Evolutionary conservation across 2,113 vertebrate species (phyloP).

Genomic region (Alethe castanea): DNA sequence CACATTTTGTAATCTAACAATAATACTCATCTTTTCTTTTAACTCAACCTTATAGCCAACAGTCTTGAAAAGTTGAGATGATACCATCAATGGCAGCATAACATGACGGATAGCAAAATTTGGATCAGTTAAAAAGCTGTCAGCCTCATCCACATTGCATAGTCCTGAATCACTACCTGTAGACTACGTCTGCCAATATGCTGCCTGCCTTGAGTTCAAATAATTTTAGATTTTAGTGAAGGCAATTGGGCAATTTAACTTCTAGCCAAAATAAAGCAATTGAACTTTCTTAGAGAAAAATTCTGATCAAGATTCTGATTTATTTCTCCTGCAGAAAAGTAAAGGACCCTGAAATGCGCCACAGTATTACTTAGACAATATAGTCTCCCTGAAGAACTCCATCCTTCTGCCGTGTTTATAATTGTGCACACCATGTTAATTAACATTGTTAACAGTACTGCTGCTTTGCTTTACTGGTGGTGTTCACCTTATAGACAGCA

Average conservation of each 20-base stretch:
- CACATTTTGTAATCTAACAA: not conserved
- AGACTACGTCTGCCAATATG: not conserved
- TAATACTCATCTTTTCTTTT: not conserved
- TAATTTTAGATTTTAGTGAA: not conserved
- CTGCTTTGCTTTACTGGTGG: not conserved
- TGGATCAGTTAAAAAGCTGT: not conserved
- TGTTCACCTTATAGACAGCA: not conserved
- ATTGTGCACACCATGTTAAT: not conserved
- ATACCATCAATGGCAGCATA: not conserved
- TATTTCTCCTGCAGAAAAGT: not conserved
- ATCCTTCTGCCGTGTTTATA: not conserved
- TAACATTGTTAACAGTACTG: not conserved
- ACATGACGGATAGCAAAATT: not conserved
- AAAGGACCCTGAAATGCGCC: not conserved
- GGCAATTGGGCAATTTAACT: not conserved
- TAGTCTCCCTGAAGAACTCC: not conserved
- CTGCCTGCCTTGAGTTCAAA: not conserved
- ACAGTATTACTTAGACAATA: not conserved
- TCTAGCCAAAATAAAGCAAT: not conserved
- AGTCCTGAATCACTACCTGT: not conserved
- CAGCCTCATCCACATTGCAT: not conserved
- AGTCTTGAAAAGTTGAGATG: not conserved
- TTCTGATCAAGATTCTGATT: not conserved
- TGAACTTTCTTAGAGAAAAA: not conserved
- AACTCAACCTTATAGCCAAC: not conserved